A percentile compares a stretch with the other conserved stretches of the same genome.
phyloP scores from a whole-genome alignment of 2,888 invertebrate genomes.

The Elmis aenea region DNA sequence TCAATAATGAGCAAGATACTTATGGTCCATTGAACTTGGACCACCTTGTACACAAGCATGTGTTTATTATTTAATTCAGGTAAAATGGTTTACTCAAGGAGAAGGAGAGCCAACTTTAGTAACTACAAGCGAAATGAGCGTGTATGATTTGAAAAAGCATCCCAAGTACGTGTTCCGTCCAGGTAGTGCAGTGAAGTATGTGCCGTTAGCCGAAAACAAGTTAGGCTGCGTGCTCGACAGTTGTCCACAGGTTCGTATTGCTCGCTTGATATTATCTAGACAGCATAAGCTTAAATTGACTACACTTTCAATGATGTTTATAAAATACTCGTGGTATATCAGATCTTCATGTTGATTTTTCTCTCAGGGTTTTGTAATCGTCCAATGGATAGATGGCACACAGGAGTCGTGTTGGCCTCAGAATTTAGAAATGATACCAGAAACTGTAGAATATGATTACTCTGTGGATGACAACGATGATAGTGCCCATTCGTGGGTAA shows the following conservation, averaged over 20 bases:
- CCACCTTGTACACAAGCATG: too few relatives aligned
- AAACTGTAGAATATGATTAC: conserved; percentile 70
- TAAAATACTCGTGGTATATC: neutral
- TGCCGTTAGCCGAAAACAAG: conserved; percentile 34
- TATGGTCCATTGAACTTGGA: too few relatives aligned
- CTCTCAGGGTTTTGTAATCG: conserved; percentile 66
- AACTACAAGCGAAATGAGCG: conserved; percentile 68
- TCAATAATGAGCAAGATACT: too few relatives aligned
- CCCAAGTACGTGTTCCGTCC: conserved; percentile 91
- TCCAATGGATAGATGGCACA: conserved; percentile 89
- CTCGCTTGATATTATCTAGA: too few relatives aligned
- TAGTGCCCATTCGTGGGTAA: conserved; percentile 71
- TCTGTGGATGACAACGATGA: conserved; percentile 56
- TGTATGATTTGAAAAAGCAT: conserved; percentile 93
- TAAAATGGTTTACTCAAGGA: conserved; percentile 87
- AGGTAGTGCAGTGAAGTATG: conserved; percentile 80
- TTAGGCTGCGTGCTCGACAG: conserved; percentile 84
- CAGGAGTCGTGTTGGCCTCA: conserved; percentile 90
- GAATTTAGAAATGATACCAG: conserved; percentile 61
- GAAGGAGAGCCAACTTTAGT: conserved; percentile 31
- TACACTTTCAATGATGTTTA: conserved; percentile 1
- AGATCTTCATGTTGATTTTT: conserved; percentile 1
- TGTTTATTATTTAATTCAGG: conserved; percentile 39
- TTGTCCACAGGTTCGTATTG: conserved; percentile 62
- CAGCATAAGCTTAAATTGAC: neutral